Evolutionary conservation across 2,113 vertebrate species (phyloP).

Genomic region (Serilophus lunatus): DNA sequence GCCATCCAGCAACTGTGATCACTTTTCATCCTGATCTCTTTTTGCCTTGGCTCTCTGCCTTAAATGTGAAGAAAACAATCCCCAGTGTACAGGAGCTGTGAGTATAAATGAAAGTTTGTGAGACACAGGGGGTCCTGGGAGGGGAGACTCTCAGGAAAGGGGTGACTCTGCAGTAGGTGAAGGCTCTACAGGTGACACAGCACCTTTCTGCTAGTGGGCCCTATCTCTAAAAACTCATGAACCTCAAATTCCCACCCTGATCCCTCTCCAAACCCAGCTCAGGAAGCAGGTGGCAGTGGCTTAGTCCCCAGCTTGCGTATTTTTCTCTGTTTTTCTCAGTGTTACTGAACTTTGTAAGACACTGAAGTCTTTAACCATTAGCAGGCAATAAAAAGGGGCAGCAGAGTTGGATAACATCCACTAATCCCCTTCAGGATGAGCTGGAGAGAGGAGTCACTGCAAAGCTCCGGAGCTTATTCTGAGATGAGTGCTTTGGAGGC

Average conservation of each 20-base stretch:
- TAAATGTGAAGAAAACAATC: not conserved
- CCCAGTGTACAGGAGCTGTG: not conserved
- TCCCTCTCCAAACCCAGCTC: not conserved
- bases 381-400: conserved; percentile 34
- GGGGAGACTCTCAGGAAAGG: not conserved
- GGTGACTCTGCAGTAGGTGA: not conserved
- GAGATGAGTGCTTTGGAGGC: not conserved
- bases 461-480: not conserved
- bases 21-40: not conserved
- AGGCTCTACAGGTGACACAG: not conserved
- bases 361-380: not conserved
- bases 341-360: not conserved
- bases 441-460: not conserved
- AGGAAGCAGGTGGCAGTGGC: not conserved
- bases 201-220: not conserved
- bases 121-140: not conserved
- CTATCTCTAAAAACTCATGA: not conserved
- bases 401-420: not conserved
- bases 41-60: not conserved
- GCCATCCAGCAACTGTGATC: not conserved
- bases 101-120: not conserved
- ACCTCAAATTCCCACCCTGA: not conserved
- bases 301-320: not conserved
- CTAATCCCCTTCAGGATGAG: conserved; percentile 45
- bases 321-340: not conserved